Percentiles rank a stretch among this genome's conserved stretches.
These are phyloP conservation scores for Cynopterus sphinx DNA, from an alignment of 2,797 vertebrate genomes.

Conservation along the genomic window DNA sequence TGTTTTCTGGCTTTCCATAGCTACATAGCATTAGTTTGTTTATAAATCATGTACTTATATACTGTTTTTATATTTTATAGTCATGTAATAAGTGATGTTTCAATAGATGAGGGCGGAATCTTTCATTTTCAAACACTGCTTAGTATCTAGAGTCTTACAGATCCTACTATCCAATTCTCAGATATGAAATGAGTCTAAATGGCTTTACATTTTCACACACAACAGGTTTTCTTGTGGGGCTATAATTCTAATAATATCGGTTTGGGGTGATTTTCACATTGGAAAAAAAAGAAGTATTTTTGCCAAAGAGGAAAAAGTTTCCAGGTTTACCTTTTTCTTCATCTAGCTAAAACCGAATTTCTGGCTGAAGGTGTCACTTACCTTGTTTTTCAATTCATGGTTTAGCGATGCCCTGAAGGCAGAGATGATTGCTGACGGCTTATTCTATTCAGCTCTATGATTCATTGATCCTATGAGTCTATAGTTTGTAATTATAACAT, in stretches of 20 bases:
- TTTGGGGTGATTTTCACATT: neutral
- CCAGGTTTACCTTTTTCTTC: neutral
- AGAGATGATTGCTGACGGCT: slow-evolving; percentile 31
- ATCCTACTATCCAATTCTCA: neutral
- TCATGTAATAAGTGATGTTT: neutral
- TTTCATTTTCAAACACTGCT: neutral
- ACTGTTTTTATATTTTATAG: neutral
- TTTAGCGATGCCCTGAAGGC: slow-evolving; percentile 13
- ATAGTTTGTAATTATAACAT: slow-evolving; percentile 62
- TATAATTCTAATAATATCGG: neutral
- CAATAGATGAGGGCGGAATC: neutral
- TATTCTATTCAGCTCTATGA: slow-evolving; percentile 12
- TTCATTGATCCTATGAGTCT: slow-evolving; percentile 26
- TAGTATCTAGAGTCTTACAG: neutral
- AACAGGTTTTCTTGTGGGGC: neutral
- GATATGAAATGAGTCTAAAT: neutral
- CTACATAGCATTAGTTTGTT: neutral
- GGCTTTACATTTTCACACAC: neutral
- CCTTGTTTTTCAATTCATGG: neutral
- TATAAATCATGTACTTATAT: neutral
- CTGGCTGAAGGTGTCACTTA: neutral
- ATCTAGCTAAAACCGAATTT: neutral
- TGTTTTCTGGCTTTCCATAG: neutral
- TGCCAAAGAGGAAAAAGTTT: neutral
- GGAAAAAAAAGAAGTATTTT: neutral